These are phyloP conservation scores for Branchellion lobata DNA, from an alignment of 2,888 invertebrate genomes.

Conservation along the genomic window DNA sequence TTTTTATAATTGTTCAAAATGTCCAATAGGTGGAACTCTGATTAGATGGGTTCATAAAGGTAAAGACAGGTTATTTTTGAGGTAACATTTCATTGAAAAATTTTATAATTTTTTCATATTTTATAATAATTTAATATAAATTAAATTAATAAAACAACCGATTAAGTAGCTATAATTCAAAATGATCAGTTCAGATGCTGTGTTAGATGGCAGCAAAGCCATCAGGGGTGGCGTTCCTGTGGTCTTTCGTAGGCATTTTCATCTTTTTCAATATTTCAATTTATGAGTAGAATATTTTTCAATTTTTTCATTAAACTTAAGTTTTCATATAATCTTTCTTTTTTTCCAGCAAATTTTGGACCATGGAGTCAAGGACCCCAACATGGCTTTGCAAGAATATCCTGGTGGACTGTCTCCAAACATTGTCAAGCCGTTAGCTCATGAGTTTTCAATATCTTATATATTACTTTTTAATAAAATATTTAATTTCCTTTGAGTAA, in stretches of 20 bases:
- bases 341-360: constrained; percentile 81
- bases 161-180: no score
- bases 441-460: no score
- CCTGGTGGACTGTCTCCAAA: constrained; percentile 86
- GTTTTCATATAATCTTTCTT: background rate
- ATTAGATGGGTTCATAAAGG: background rate
- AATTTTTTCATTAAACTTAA: background rate
- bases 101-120: background rate
- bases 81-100: background rate
- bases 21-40: background rate
- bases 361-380: constrained; percentile 92
- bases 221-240: constrained; percentile 94
- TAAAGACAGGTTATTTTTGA: constrained; percentile 12
- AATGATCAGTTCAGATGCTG: constrained; percentile 81
- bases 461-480: no score
- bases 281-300: background rate
- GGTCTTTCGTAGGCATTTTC: constrained; percentile 96
- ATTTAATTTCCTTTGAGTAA: no score
- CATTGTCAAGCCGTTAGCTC: constrained; percentile 72
- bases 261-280: constrained; percentile 50
- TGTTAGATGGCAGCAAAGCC: constrained; percentile 92
- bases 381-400: constrained; percentile 91
- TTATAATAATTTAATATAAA: background rate
- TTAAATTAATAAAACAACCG: no score
- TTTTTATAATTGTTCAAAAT: no score